These are phyloP conservation scores for Halocynthia roretzi DNA, from an alignment of 23 tunicate species.

Conservation along the genomic window DNA sequence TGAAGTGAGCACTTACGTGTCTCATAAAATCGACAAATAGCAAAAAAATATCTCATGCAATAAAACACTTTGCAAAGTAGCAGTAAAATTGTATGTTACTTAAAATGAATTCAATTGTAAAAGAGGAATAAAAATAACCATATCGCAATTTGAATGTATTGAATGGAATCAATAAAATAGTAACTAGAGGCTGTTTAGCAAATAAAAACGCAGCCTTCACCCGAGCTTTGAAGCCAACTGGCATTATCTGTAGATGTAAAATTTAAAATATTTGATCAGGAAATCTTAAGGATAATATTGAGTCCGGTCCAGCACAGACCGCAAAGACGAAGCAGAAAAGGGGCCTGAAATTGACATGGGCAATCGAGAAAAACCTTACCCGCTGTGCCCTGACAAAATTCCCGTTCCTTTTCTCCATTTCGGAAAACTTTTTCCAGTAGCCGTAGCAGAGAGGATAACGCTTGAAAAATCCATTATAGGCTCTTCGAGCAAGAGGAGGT, in stretches of 20 bases:
- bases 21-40: too few species aligned
- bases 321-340: background rate
- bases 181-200: too few species aligned
- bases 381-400: constrained; percentile 60
- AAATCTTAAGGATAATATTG: background rate
- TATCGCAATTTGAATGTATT: too few species aligned
- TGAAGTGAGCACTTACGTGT: too few species aligned
- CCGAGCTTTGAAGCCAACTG: constrained; percentile 17
- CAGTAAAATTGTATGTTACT: too few species aligned
- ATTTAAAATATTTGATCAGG: background rate
- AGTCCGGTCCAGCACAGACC: background rate
- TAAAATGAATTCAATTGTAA: too few species aligned
- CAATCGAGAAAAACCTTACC: background rate
- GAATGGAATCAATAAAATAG: too few species aligned
- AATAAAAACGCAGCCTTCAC: too few species aligned
- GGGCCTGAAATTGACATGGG: background rate
- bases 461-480: constrained; percentile 76
- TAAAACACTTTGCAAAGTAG: too few species aligned
- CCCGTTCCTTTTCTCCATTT: constrained; percentile 67
- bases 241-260: constrained; percentile 31
- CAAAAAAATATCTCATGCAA: too few species aligned
- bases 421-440: constrained; percentile 97
- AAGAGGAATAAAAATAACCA: too few species aligned
- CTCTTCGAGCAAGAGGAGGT: constrained; percentile 54
- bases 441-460: constrained; percentile 92